Conservation (phyloP, 2,888 invertebrate genomes). For the Andrena flavipes region DNA sequence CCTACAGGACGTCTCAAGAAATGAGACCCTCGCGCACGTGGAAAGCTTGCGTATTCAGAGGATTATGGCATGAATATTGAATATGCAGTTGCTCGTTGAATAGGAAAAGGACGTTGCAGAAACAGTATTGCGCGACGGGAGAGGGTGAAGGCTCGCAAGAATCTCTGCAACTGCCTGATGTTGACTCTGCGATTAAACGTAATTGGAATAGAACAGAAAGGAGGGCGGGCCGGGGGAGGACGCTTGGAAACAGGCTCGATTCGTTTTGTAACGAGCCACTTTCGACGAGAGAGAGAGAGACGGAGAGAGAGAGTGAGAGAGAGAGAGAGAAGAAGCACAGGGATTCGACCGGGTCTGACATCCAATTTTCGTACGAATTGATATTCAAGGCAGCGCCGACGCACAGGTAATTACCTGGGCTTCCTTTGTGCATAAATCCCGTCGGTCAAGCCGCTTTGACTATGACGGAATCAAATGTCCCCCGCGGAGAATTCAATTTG, state of each 20-base stretch:
- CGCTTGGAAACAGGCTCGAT: constrained; percentile 1
- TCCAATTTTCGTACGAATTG: constrained; percentile 60
- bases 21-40: too few relatives aligned
- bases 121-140: background rate
- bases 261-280: constrained; percentile 10
- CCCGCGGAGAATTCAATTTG: constrained; percentile 67
- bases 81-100: background rate
- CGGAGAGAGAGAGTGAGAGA: constrained; percentile 12
- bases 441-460: constrained; percentile 58
- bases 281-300: background rate
- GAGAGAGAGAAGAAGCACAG: background rate
- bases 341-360: constrained; percentile 48
- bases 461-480: constrained; percentile 61
- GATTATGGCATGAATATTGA: background rate
- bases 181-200: background rate
- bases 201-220: constrained; percentile 14
- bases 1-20: too few relatives aligned
- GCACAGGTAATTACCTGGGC: constrained; percentile 66
- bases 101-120: background rate
- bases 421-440: constrained; percentile 69
- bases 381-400: constrained; percentile 61
- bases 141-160: background rate
- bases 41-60: too few relatives aligned
- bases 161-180: background rate
- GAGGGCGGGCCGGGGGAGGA: background rate